Evolutionary conservation across 2,797 vertebrate species (phyloP).

Genomic region (Pangasius krempfi): DNA sequence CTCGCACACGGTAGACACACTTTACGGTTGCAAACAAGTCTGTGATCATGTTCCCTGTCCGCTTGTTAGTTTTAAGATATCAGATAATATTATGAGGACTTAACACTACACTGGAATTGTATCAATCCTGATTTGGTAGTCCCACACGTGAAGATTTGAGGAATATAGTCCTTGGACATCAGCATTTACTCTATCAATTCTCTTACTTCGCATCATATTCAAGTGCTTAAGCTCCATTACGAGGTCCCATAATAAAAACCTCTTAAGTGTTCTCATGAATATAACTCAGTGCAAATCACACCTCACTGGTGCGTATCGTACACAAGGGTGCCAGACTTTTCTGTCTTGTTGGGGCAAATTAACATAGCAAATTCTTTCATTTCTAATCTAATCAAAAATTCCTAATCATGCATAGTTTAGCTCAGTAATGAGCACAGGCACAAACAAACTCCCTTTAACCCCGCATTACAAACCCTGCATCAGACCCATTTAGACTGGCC

Average conservation of each 20-base stretch:
- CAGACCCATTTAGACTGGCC: not conserved
- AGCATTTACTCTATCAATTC: not conserved
- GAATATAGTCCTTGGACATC: not conserved
- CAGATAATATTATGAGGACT: not conserved
- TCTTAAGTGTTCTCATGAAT: not conserved
- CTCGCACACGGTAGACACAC: conserved; percentile 46
- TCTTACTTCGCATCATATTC: not conserved
- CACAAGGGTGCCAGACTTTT: not conserved
- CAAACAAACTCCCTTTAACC: not conserved
- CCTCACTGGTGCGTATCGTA: not conserved
- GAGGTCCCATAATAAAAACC: not conserved
- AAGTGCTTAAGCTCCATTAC: not conserved
- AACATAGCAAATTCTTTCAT: not conserved
- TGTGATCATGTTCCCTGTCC: not conserved
- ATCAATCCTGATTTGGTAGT: not conserved
- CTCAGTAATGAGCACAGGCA: conserved; percentile 30
- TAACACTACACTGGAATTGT: conserved; percentile 2
- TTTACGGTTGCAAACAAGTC: not conserved
- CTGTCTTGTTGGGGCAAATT: not conserved
- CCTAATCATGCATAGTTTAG: conserved; percentile 49
- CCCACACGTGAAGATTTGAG: not conserved
- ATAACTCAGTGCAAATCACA: not conserved
- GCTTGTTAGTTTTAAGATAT: not conserved
- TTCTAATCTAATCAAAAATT: not conserved
- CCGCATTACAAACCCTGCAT: conserved; percentile 7